Percentiles rank a stretch among this genome's conserved stretches.
Conservation (phyloP, 2,797 vertebrate species). For the Platyrinchus mystaceus region DNA sequence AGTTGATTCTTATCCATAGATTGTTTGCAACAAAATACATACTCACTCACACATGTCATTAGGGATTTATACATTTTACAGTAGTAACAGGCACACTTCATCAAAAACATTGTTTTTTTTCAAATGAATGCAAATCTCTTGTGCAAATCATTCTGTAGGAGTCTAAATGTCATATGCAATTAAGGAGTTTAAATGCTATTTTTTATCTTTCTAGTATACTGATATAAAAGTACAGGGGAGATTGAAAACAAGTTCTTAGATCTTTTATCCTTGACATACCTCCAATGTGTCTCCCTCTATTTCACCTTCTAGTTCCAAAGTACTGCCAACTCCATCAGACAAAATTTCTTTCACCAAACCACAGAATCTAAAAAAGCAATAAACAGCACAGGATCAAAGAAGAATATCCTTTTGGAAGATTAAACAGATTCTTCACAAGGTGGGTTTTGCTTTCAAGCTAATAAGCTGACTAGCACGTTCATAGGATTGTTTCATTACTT, state of each 20-base stretch:
- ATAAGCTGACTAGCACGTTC: neutral
- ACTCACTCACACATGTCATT: neutral
- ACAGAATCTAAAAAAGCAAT: slow-evolving; percentile 84
- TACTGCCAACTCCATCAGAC: slow-evolving; percentile 81
- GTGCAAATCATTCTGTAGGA: neutral
- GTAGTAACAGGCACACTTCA: neutral
- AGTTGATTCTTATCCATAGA: neutral
- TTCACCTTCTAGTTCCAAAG: slow-evolving; percentile 89
- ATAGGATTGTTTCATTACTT: neutral
- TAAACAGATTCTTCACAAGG: neutral
- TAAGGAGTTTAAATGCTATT: neutral
- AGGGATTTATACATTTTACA: neutral
- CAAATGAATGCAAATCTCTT: neutral
- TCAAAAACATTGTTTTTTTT: neutral
- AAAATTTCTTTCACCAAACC: slow-evolving; percentile 93
- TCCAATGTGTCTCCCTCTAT: slow-evolving; percentile 89
- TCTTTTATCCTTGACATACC: slow-evolving; percentile 74
- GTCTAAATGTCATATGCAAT: neutral
- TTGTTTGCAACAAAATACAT: neutral
- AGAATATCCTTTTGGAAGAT: neutral
- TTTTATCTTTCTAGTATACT: neutral
- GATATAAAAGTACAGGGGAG: neutral
- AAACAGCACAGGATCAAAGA: slow-evolving; percentile 4
- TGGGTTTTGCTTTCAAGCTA: neutral
- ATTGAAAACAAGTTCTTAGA: neutral